Conservation (phyloP, 2,888 invertebrate species). For the Pseudanteris insignis region DNA sequence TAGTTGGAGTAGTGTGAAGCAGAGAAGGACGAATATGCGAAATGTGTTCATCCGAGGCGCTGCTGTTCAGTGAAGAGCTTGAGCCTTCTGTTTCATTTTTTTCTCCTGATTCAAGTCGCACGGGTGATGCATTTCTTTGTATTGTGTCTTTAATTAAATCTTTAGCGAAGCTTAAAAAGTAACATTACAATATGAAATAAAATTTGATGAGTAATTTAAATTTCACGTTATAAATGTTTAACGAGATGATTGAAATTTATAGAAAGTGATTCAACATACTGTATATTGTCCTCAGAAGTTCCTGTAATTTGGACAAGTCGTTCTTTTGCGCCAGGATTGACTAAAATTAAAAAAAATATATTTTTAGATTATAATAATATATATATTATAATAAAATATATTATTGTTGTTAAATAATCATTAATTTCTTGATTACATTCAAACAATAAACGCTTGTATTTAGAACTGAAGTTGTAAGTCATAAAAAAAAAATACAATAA, state of each 20-base stretch:
- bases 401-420: too few relatives aligned
- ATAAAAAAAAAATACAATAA: too few relatives aligned
- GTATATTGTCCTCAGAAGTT: slow-evolving; percentile 91
- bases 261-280: slow-evolving; percentile 72
- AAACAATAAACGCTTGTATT: too few relatives aligned
- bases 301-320: slow-evolving; percentile 95
- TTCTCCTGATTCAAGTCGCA: slow-evolving; percentile 73
- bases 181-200: not conserved
- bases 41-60: slow-evolving; percentile 72
- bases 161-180: slow-evolving; percentile 77
- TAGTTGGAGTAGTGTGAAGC: slow-evolving; percentile 83
- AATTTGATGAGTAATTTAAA: not conserved
- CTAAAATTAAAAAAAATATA: slow-evolving; percentile 73
- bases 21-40: slow-evolving; percentile 72
- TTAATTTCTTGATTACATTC: too few relatives aligned
- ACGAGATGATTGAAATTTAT: too few relatives aligned
- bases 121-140: slow-evolving; percentile 92
- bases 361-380: not conserved
- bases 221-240: too few relatives aligned
- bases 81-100: slow-evolving; percentile 74
- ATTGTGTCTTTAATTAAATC: slow-evolving; percentile 95
- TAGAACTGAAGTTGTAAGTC: too few relatives aligned
- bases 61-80: slow-evolving; percentile 82
- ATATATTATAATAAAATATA: not conserved
- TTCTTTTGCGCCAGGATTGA: slow-evolving; percentile 94